Evolutionary conservation across 2,888 invertebrate species (phyloP).

Genomic region (Andricus curvator): DNA sequence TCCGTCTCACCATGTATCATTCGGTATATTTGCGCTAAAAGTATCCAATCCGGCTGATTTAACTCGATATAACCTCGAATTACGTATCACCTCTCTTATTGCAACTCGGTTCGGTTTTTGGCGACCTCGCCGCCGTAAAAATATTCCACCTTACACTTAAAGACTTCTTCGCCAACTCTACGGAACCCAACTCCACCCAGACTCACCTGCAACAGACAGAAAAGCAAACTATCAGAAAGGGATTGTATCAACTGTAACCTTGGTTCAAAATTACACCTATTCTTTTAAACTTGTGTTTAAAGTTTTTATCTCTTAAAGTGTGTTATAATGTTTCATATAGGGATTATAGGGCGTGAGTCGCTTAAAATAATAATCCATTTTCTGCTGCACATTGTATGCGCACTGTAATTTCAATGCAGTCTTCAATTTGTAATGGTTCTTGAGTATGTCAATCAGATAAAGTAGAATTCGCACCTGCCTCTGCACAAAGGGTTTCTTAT

Average conservation of each 20-base stretch:
- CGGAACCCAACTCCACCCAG: slow-evolving; percentile 1
- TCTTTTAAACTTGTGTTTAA: slow-evolving; percentile 5
- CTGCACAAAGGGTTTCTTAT: background rate
- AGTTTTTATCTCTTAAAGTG: background rate
- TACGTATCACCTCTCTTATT: slow-evolving; percentile 1
- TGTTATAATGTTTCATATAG: slow-evolving; percentile 2
- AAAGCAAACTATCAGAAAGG: slow-evolving; percentile 22
- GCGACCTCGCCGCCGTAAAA: slow-evolving; percentile 33
- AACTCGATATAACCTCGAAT: slow-evolving; percentile 47
- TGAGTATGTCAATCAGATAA: background rate
- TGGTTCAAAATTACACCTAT: slow-evolving; percentile 31
- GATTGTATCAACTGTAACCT: slow-evolving; percentile 30
- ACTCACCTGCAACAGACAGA: slow-evolving; percentile 36
- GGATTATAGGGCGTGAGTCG: background rate
- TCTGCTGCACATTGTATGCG: background rate
- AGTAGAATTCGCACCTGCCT: background rate
- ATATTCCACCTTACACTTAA: slow-evolving; percentile 39
- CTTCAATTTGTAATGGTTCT: background rate
- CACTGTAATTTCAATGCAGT: background rate
- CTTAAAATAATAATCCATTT: background rate
- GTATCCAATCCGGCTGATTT: slow-evolving; percentile 50
- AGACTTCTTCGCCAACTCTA: slow-evolving; percentile 16
- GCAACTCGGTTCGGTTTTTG: slow-evolving; percentile 33
- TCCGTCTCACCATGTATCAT: slow-evolving; percentile 11
- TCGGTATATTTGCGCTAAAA: slow-evolving; percentile 21